These are phyloP conservation scores for Proteles cristata DNA, from an alignment of 2,113 vertebrate genomes.

Conservation along the genomic window DNA sequence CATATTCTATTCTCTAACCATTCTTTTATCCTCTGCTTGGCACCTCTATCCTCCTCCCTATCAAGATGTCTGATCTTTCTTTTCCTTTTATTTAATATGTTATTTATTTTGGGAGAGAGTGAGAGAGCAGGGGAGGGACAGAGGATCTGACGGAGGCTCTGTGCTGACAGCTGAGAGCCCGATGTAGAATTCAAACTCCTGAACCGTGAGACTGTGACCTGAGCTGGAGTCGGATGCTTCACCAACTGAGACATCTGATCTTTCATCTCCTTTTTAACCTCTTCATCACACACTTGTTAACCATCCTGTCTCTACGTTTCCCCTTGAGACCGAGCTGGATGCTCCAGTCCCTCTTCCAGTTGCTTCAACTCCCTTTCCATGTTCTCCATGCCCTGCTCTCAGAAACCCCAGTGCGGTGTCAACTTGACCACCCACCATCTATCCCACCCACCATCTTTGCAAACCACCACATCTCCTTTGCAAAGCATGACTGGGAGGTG, in stretches of 20 bases:
- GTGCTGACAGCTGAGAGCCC: too few relatives aligned
- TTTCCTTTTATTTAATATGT: not conserved
- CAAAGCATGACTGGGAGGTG: not conserved
- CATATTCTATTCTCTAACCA: not conserved
- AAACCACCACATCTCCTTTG: not conserved
- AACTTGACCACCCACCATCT: not conserved
- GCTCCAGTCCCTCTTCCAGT: not conserved
- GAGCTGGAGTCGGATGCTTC: too few relatives aligned
- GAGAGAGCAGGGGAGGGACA: too few relatives aligned
- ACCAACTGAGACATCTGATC: too few relatives aligned
- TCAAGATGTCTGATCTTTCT: not conserved
- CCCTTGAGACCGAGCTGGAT: not conserved
- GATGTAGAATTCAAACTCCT: too few relatives aligned
- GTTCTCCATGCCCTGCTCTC: not conserved
- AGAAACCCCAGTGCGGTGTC: not conserved
- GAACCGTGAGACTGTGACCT: too few relatives aligned
- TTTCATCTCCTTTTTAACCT: not conserved
- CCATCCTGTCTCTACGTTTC: not conserved
- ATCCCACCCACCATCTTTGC: too few relatives aligned
- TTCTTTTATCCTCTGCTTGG: not conserved
- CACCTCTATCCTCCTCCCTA: not conserved
- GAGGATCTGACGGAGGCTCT: too few relatives aligned
- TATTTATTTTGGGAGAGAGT: too few relatives aligned
- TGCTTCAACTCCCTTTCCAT: not conserved
- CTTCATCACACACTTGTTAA: not conserved